phyloP scores from a whole-genome alignment of 2,797 vertebrate species.

The Dendrocincla fuliginosa region DNA sequence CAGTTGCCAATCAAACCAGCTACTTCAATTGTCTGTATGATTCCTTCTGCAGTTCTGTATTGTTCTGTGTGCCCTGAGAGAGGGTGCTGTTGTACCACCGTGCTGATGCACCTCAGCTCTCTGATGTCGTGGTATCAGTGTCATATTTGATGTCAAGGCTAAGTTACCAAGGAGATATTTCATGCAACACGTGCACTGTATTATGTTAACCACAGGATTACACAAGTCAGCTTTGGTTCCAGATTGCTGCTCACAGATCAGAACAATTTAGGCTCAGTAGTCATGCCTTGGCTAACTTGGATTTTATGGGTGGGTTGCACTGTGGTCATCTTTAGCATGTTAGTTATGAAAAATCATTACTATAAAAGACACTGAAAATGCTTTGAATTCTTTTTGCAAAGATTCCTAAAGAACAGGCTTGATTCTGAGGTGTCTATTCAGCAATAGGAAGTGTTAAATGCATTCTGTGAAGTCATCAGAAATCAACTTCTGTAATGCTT shows the following conservation, averaged over 20 bases:
- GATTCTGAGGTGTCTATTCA: not conserved
- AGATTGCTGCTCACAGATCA: not conserved
- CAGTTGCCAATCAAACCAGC: not conserved
- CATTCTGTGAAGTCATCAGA: not conserved
- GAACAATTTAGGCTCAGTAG: not conserved
- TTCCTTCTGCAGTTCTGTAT: not conserved
- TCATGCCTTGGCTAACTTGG: not conserved
- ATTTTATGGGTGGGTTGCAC: not conserved
- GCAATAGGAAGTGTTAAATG: not conserved
- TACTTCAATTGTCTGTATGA: rapidly evolving
- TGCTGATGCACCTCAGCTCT: not conserved
- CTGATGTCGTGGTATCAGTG: not conserved
- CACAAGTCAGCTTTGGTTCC: not conserved
- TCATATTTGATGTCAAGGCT: not conserved
- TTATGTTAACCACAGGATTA: not conserved
- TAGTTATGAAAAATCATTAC: not conserved
- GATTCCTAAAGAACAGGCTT: not conserved
- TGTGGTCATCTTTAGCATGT: not conserved
- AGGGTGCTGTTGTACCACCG: not conserved
- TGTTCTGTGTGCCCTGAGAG: not conserved
- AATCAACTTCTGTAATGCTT: not conserved
- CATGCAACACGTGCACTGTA: not conserved
- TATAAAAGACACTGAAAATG: not conserved
- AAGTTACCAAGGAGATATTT: not conserved
- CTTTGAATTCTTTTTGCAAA: not conserved